A percentile compares a stretch with the other conserved stretches of the same genome.
These are phyloP conservation scores for Thysanoteuthis rhombus DNA, from an alignment of 2,888 invertebrate genomes.

Conservation along the genomic window DNA sequence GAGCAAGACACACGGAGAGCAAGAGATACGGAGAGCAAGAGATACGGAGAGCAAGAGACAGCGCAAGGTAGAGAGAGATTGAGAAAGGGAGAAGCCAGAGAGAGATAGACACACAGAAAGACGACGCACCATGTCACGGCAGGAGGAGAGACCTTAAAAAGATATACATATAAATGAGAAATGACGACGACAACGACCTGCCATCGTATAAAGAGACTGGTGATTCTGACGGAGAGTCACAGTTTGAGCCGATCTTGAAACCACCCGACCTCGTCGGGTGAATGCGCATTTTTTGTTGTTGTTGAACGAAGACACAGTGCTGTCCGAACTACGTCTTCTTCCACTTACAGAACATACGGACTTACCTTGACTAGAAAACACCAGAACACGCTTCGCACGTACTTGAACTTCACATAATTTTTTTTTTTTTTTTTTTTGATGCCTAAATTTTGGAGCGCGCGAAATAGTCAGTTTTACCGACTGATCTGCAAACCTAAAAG, in stretches of 20 bases:
- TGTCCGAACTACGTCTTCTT: too few relatives aligned
- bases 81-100: background rate
- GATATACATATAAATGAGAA: background rate
- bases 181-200: background rate
- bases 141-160: background rate
- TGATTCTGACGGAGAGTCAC: background rate
- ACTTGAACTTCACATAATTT: too few relatives aligned
- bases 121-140: background rate
- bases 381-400: too few relatives aligned
- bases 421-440: background rate
- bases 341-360: background rate
- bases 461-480: background rate
- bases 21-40: background rate
- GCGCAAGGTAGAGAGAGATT: background rate
- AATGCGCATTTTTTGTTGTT: background rate
- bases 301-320: background rate
- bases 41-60: background rate
- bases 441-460: background rate
- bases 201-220: background rate
- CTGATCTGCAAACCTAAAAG: background rate
- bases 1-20: background rate
- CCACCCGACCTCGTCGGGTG: background rate
- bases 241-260: background rate
- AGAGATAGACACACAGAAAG: background rate
- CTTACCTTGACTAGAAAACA: too few relatives aligned